phyloP scores from a whole-genome alignment of 2,888 invertebrate genomes.

The Yponomeuta cagnagella region DNA sequence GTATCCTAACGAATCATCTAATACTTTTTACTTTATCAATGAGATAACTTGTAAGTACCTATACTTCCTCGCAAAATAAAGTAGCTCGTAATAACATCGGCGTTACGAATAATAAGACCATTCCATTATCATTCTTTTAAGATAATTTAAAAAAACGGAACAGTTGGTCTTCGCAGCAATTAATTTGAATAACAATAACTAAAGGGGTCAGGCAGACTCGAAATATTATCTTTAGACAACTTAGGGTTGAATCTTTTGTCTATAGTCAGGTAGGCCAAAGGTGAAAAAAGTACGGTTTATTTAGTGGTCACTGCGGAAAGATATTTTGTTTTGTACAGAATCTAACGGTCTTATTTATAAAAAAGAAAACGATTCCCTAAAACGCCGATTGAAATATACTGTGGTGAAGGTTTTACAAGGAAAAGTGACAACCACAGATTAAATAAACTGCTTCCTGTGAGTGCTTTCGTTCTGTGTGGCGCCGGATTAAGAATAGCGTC shows the following conservation, averaged over 20 bases:
- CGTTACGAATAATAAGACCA: background rate
- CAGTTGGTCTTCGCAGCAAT: slow-evolving; percentile 28
- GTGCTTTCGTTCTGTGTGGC: no score
- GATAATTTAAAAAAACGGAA: slow-evolving; percentile 16
- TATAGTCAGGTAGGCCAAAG: background rate
- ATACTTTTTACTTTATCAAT: no score
- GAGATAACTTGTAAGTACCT: no score
- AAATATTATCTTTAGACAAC: slow-evolving; percentile 25
- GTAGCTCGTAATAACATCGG: no score
- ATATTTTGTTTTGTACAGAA: background rate
- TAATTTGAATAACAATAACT: slow-evolving; percentile 49
- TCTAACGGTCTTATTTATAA: background rate
- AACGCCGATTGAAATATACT: no score
- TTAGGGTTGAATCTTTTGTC: slow-evolving; percentile 21
- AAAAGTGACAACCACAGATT: no score
- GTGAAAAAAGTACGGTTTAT: background rate
- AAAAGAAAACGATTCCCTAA: no score
- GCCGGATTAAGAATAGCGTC: no score
- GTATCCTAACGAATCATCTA: no score
- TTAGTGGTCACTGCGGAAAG: background rate
- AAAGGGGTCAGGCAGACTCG: slow-evolving; percentile 22
- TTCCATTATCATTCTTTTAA: background rate
- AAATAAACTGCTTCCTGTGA: no score
- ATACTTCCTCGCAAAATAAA: no score
- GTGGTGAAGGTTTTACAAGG: no score